Conservation (phyloP, 2,113 vertebrate species). For the Seriola quinqueradiata region DNA sequence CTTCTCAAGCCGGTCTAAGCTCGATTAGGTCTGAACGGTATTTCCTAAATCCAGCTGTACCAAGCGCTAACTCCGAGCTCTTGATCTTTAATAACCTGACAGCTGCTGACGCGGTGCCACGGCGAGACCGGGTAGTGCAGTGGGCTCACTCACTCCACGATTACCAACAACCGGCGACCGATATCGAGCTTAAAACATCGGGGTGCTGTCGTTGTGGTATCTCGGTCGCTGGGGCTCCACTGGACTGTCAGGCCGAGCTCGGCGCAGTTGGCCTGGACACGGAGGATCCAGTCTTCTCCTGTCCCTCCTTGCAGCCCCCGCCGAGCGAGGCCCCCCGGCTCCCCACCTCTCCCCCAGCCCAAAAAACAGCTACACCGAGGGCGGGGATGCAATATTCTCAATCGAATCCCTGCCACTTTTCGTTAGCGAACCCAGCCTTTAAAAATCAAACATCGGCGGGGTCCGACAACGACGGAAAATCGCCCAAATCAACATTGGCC, state of each 20-base stretch:
- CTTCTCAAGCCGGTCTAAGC: slow-evolving; percentile 60
- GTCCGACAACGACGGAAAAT: slow-evolving; percentile 53
- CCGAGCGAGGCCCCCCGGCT: slow-evolving; percentile 69
- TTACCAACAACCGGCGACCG: slow-evolving; percentile 29
- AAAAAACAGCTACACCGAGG: slow-evolving; percentile 48
- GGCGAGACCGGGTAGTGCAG: slow-evolving; percentile 35
- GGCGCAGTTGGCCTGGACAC: slow-evolving; percentile 68
- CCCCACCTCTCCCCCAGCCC: slow-evolving; percentile 69
- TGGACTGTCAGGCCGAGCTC: slow-evolving; percentile 71
- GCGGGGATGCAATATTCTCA: slow-evolving; percentile 29
- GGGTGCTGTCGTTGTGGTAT: slow-evolving; percentile 25
- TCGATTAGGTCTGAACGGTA: slow-evolving; percentile 43
- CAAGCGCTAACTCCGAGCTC: slow-evolving; percentile 31
- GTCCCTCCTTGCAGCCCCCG: slow-evolving; percentile 72
- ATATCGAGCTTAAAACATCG: slow-evolving; percentile 34
- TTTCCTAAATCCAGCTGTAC: slow-evolving; percentile 55
- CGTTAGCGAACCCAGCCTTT: slow-evolving; percentile 41
- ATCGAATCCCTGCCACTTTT: slow-evolving; percentile 14
- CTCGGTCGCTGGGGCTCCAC: slow-evolving; percentile 40
- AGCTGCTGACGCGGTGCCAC: slow-evolving; percentile 65
- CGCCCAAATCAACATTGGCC: slow-evolving; percentile 74
- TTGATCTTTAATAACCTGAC: slow-evolving; percentile 45
- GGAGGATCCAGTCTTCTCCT: slow-evolving; percentile 68
- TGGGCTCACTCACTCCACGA: slow-evolving; percentile 35
- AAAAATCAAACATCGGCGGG: slow-evolving; percentile 50